Evolutionary conservation across 1,140 invertebrate species (phyloP).

Genomic region (Chlorops oryzae): DNA sequence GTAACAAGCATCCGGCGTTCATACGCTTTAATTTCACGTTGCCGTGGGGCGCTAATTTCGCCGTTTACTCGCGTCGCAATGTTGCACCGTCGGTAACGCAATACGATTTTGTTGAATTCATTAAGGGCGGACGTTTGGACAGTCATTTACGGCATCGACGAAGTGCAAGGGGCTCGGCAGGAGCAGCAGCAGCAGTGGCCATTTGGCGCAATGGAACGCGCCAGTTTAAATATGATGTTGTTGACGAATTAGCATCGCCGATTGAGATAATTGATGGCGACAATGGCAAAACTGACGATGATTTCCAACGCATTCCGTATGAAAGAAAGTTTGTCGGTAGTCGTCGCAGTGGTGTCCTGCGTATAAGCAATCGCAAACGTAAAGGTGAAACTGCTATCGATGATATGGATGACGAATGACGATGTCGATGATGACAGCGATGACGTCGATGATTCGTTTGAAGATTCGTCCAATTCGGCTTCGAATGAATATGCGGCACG

Average conservation of each 20-base stretch:
- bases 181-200: conserved; percentile 9
- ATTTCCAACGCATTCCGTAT: conserved; percentile 1
- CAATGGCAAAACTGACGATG: conserved; percentile 26
- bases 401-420: background rate
- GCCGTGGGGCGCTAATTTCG: conserved; percentile 85
- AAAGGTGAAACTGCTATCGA: background rate
- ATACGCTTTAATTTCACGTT: conserved; percentile 85
- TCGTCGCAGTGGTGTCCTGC: no score
- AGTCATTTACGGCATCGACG: conserved; percentile 53
- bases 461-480: conserved; percentile 13
- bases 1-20: conserved; percentile 80
- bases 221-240: background rate
- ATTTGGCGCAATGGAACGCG: no score
- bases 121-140: conserved; percentile 74
- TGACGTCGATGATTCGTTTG: conserved; percentile 7
- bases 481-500: conserved; percentile 19
- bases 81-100: conserved; percentile 89
- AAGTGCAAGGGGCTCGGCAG: conserved; percentile 7
- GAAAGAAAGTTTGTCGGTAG: background rate
- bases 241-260: background rate
- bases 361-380: background rate
- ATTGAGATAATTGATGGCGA: conserved; percentile 24
- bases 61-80: conserved; percentile 86
- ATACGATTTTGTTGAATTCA: conserved; percentile 91
- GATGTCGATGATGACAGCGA: conserved; percentile 18